A percentile compares a stretch with the other conserved stretches of the same genome.
These are phyloP conservation scores for Resseliella maxima DNA, from an alignment of 2,888 invertebrate species.

Conservation along the genomic window DNA sequence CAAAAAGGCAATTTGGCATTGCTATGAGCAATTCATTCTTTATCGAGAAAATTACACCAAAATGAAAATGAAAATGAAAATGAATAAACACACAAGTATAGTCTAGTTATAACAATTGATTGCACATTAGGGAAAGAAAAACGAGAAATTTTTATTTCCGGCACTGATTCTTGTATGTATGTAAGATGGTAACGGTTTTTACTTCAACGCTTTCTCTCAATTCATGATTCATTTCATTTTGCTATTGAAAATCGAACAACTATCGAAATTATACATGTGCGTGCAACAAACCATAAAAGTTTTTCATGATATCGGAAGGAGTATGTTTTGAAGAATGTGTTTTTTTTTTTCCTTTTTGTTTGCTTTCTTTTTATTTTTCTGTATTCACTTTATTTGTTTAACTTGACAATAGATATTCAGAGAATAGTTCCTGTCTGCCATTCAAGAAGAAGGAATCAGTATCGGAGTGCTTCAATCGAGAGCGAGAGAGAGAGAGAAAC, in stretches of 20 bases:
- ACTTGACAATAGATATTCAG: constrained; percentile 36
- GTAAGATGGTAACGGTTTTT: no score
- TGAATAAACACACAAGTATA: no score
- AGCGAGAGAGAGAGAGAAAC: no score
- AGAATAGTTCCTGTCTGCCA: background rate
- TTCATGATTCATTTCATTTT: background rate
- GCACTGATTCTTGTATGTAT: no score
- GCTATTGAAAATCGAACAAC: background rate
- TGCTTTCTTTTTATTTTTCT: background rate
- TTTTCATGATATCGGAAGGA: background rate
- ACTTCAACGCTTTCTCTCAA: background rate
- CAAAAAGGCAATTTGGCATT: no score
- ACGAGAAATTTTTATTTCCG: no score
- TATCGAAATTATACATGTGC: constrained; percentile 20
- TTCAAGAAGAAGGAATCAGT: background rate
- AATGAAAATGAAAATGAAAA: no score
- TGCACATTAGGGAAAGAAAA: no score
- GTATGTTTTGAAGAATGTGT: background rate
- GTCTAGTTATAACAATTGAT: no score
- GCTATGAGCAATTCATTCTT: no score
- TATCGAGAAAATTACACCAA: no score
- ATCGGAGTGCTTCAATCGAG: constrained; percentile 6
- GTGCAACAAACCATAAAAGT: constrained; percentile 32
- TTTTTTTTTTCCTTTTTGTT: background rate
- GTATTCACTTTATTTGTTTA: constrained; percentile 42